phyloP scores from a whole-genome alignment of 2,888 invertebrate genomes.

The Dioctria linearis region DNA sequence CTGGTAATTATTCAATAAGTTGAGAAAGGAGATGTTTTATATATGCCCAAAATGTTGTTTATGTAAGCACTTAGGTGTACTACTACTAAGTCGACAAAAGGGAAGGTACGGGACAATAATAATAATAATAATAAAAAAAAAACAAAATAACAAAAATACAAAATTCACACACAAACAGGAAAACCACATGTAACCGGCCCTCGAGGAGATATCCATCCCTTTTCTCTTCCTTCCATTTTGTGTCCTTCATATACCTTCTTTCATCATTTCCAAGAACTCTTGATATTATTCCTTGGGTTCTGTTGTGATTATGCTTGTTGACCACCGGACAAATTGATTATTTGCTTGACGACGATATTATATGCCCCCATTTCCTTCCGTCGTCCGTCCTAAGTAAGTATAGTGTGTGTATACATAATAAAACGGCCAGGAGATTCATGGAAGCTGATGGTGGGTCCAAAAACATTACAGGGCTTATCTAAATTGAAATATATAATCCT shows the following conservation, averaged over 20 bases:
- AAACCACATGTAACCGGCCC: slow-evolving; percentile 21
- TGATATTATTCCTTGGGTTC: background rate
- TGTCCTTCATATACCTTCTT: background rate
- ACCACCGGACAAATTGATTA: slow-evolving; percentile 44
- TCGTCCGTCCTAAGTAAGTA: slow-evolving; percentile 17
- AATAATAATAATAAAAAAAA: slow-evolving; percentile 10
- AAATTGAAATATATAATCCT: slow-evolving; percentile 44
- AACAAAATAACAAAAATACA: background rate
- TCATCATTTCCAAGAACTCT: background rate
- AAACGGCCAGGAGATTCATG: no score
- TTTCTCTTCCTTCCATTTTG: background rate
- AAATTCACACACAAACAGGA: background rate
- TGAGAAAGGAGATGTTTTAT: slow-evolving; percentile 19
- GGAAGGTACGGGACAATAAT: slow-evolving; percentile 7
- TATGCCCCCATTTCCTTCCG: slow-evolving; percentile 3
- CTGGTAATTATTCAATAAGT: slow-evolving; percentile 41
- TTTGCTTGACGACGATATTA: slow-evolving; percentile 38
- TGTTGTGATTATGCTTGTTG: slow-evolving; percentile 34
- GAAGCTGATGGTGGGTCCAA: background rate
- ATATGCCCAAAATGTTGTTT: slow-evolving; percentile 15
- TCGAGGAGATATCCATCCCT: background rate
- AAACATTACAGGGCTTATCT: slow-evolving; percentile 23
- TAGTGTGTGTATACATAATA: no score
- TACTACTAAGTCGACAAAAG: background rate
- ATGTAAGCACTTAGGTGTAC: slow-evolving; percentile 33